Conservation (phyloP, 2,888 invertebrate genomes). For the Operophtera brumata region DNA sequence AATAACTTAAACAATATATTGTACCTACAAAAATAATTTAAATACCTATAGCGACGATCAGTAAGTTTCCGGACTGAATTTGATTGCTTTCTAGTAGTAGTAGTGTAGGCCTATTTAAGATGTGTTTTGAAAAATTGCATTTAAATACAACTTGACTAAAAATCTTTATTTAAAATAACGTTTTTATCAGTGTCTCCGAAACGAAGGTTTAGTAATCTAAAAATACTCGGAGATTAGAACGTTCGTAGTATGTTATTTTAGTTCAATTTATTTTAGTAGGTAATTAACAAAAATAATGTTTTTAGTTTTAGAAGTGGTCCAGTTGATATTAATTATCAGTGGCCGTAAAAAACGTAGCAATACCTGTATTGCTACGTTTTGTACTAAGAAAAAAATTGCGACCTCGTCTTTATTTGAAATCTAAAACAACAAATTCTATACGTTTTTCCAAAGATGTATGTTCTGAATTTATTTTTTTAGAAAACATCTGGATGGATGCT, state of each 20-base stretch:
- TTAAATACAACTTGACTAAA: constrained; percentile 19
- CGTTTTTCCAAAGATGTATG: constrained; percentile 58
- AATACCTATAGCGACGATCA: background rate
- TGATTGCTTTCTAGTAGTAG: background rate
- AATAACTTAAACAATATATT: too few relatives aligned
- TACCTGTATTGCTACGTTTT: too few relatives aligned
- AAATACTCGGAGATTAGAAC: constrained; percentile 11
- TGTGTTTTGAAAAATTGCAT: constrained; percentile 20
- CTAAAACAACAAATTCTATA: constrained; percentile 40
- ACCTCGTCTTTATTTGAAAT: constrained; percentile 24
- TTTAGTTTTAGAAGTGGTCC: constrained; percentile 13
- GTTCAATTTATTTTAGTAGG: constrained; percentile 31
- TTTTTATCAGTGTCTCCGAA: constrained; percentile 11
- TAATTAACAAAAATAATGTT: constrained; percentile 19
- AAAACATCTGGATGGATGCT: constrained; percentile 49
- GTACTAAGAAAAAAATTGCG: constrained; percentile 1
- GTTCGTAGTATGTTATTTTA: constrained; percentile 27
- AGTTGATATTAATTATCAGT: background rate
- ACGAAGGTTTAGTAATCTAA: constrained; percentile 1
- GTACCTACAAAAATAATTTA: too few relatives aligned
- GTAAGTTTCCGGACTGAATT: background rate
- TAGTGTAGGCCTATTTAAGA: background rate
- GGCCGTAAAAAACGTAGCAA: constrained; percentile 22
- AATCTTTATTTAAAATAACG: constrained; percentile 15
- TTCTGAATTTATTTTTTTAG: constrained; percentile 61